phyloP scores from a whole-genome alignment of 35 echinoderm and acorn worm species.

The Ophiothrix spiculata region DNA sequence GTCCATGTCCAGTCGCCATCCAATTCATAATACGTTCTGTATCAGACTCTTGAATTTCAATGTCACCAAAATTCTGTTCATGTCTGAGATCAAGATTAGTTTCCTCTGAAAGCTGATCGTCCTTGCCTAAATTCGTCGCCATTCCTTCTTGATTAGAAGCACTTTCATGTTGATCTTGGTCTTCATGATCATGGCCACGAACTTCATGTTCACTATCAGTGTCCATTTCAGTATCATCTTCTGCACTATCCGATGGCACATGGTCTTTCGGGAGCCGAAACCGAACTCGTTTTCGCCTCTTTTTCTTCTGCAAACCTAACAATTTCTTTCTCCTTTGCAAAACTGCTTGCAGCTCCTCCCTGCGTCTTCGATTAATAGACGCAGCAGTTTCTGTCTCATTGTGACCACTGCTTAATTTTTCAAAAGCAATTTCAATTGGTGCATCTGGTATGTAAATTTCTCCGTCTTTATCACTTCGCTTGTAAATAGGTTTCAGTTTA shows the following conservation, averaged over 20 bases:
- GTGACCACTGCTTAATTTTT: not conserved
- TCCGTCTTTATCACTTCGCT: slow-evolving; percentile 39
- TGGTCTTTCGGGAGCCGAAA: slow-evolving; percentile 48
- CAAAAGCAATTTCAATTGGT: not conserved
- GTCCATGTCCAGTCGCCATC: no score
- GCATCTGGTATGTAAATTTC: slow-evolving; percentile 56
- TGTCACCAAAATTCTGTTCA: no score
- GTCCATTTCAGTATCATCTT: not conserved
- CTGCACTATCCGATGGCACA: not conserved
- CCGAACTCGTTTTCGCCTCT: slow-evolving; percentile 47
- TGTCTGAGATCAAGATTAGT: no score
- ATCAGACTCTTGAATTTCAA: no score
- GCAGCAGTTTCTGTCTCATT: slow-evolving; percentile 20
- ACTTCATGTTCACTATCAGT: not conserved
- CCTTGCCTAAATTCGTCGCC: no score
- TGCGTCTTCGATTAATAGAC: slow-evolving; percentile 37
- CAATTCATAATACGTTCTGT: no score
- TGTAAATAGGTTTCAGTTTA: slow-evolving; percentile 72
- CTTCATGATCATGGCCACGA: no score
- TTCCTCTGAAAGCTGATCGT: no score
- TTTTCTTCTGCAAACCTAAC: slow-evolving; percentile 9
- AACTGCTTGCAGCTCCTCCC: slow-evolving; percentile 53
- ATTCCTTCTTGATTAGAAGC: no score
- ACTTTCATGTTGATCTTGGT: no score
- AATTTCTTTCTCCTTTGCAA: slow-evolving; percentile 50